These are phyloP conservation scores for Arctopsyche grandis DNA, from an alignment of 1,140 invertebrate genomes.

Conservation along the genomic window DNA sequence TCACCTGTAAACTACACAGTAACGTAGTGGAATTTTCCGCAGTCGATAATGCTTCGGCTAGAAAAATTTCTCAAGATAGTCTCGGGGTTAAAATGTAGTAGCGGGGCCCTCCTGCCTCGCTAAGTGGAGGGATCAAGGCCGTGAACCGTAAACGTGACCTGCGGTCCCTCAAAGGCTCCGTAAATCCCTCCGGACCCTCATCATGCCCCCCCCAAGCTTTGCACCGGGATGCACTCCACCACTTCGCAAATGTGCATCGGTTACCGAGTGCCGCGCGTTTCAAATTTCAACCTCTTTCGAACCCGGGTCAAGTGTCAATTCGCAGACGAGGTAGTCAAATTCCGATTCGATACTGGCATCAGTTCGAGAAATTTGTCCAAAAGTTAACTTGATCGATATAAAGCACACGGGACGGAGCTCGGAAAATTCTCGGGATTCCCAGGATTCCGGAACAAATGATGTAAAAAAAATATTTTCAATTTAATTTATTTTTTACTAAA, in stretches of 20 bases:
- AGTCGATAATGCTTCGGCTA: neutral
- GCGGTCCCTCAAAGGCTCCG: constrained; percentile 10
- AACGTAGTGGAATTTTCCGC: too few relatives aligned
- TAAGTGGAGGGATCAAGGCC: constrained; percentile 24
- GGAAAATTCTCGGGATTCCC: too few relatives aligned
- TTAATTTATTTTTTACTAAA: too few relatives aligned
- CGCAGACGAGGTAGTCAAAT: too few relatives aligned
- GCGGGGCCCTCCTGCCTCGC: neutral
- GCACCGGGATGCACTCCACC: constrained; percentile 19
- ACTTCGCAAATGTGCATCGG: neutral
- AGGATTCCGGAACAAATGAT: too few relatives aligned
- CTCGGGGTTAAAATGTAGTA: neutral
- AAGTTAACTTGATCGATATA: too few relatives aligned
- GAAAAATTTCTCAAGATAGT: constrained; percentile 9
- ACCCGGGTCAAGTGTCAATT: neutral
- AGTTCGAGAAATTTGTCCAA: too few relatives aligned
- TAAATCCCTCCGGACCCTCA: neutral
- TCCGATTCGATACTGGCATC: too few relatives aligned
- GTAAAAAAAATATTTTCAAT: too few relatives aligned
- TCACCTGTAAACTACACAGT: too few relatives aligned
- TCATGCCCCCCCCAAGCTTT: neutral
- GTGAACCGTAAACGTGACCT: constrained; percentile 36
- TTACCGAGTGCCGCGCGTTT: too few relatives aligned
- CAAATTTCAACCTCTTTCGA: neutral
- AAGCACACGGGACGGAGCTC: too few relatives aligned